Percentiles rank a stretch among this genome's conserved stretches.
Evolutionary conservation across 2,113 vertebrate genomes (phyloP).

Genomic region (Lepus timidus): DNA sequence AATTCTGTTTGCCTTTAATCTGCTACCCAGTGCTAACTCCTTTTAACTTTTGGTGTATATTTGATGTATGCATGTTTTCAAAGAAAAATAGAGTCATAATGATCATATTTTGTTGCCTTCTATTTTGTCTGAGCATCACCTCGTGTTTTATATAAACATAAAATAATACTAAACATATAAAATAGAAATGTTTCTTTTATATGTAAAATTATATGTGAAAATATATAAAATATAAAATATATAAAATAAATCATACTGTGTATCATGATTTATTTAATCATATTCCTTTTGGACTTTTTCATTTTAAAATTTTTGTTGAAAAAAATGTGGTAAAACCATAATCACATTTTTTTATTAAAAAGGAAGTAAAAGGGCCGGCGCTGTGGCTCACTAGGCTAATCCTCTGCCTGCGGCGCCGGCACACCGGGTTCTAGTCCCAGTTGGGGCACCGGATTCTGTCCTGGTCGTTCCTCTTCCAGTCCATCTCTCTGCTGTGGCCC

Average conservation of each 20-base stretch:
- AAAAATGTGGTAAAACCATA: constrained; percentile 13
- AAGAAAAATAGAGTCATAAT: constrained; percentile 31
- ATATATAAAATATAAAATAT: background rate
- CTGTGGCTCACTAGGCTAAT: too few relatives aligned
- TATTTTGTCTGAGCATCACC: background rate
- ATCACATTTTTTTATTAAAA: constrained; percentile 32
- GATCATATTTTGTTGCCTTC: background rate
- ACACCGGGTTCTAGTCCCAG: too few relatives aligned
- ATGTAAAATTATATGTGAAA: too few relatives aligned
- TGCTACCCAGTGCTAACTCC: background rate
- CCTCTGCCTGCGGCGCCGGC: too few relatives aligned
- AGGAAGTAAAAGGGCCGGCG: background rate
- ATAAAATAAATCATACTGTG: background rate
- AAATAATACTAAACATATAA: background rate
- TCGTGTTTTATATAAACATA: constrained; percentile 32
- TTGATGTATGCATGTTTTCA: constrained; percentile 30
- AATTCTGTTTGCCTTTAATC: constrained; percentile 41
- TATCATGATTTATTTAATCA: constrained; percentile 48
- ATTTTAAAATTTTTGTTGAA: background rate
- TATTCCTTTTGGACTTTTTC: background rate
- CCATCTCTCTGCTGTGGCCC: too few relatives aligned
- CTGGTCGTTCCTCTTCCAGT: too few relatives aligned
- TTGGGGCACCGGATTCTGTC: too few relatives aligned
- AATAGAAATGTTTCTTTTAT: background rate
- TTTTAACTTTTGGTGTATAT: constrained; percentile 48